Evolutionary conservation across 2,888 invertebrate species (phyloP), one percentile per base, ranked within the genome.

Genomic region (Caenorhabditis sp.): DNA sequence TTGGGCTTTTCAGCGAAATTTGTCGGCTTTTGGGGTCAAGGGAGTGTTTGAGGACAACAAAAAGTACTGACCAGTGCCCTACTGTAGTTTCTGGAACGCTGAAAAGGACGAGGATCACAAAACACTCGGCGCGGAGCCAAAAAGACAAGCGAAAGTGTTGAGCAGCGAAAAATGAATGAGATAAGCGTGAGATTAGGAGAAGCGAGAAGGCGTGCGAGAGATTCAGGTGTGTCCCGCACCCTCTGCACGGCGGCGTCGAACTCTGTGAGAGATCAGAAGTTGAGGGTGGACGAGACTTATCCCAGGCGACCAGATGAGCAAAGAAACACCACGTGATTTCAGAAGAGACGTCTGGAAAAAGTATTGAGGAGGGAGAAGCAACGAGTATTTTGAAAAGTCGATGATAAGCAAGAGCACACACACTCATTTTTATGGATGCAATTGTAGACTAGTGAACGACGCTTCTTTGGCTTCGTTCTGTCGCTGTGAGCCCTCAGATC

Each of bases 261-360:
- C 62, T 63, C 30, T 20, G 30, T n/a, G n/a, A n/a, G 17, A 43
- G 62, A 63, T 59, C 59, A 53, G 52, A 63, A 63, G 62, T 32
- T 15, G 46, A 20, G 22, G 8, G 24, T 9, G 27, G 8, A n/a
- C 20, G 22, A 48, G 15, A 15, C 27, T 48, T 27, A 48, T 48
- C 48, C 15, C n/a, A 27, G 48, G 2, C n/a, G n/a, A n/a, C n/a
- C n/a, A n/a, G 41, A 15, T 48, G 48, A 48, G 48, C 48, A 48
- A 17, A 5, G 48, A 30, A 48, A 48, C 48, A 48, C n/a, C n/a
- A n/a, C n/a, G n/a, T n/a, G n/a, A n/a, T n/a, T n/a, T n/a, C n/a
- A 27, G 35, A 3, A 35, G 35, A 35, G 30, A 13, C 13, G 35
- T 35, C 11, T 13, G 35, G 9, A 13, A 9, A 9, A n/a, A n/a